Conservation (phyloP, 2,797 vertebrate species). For the Cynopterus sphinx region DNA sequence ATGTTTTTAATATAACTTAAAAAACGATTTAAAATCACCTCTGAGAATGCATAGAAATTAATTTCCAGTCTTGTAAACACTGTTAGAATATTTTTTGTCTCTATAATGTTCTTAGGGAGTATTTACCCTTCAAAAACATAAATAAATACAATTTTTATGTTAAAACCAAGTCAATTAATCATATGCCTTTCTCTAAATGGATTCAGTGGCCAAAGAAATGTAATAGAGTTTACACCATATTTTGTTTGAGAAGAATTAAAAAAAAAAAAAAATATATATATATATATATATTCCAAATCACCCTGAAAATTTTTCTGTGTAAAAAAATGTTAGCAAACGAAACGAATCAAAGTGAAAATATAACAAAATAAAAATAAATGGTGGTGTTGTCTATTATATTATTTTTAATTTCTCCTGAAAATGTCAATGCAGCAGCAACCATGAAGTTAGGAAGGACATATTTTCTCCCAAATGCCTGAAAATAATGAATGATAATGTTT, state of each 20-base stretch:
- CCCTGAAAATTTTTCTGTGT: not conserved
- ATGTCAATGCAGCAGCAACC: not conserved
- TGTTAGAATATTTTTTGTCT: not conserved
- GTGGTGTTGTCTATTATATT: not conserved
- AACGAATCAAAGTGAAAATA: not conserved
- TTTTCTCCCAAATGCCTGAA: not conserved
- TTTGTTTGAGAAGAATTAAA: conserved; percentile 23
- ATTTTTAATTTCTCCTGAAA: not conserved
- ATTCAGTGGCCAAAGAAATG: not conserved
- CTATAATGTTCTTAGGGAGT: not conserved
- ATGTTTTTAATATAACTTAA: not conserved
- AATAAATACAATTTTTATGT: not conserved
- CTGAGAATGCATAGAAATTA: not conserved
- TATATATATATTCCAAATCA: not conserved
- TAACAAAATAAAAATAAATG: not conserved
- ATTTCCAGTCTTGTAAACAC: not conserved
- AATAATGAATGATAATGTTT: not conserved
- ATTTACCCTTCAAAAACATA: not conserved
- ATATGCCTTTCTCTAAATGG: not conserved
- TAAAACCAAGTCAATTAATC: not conserved
- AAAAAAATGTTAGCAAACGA: not conserved
- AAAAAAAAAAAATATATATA: too few relatives aligned
- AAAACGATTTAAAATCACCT: not conserved
- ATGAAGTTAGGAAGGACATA: not conserved
- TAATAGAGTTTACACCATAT: not conserved